Percentiles rank a stretch among this genome's conserved stretches.
Evolutionary conservation across 1,140 invertebrate genomes (phyloP).

Genomic region (Nylanderia fulva): DNA sequence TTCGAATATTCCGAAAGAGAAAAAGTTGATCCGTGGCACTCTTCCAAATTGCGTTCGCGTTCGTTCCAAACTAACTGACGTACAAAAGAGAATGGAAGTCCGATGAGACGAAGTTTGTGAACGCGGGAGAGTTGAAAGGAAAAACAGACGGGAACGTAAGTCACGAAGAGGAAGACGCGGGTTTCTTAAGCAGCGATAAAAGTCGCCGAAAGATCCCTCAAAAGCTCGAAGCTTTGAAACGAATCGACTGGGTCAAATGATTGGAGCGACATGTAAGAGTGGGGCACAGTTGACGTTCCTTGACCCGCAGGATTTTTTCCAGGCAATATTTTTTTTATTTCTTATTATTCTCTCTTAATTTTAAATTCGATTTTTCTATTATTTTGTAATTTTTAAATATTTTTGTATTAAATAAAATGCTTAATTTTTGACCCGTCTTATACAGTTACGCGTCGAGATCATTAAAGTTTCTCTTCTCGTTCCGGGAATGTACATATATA

Average conservation of each 20-base stretch:
- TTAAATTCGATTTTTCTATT: too few relatives aligned
- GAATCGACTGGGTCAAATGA: slow-evolving; percentile 25
- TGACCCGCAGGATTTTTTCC: too few relatives aligned
- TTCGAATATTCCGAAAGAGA: background rate
- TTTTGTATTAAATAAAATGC: too few relatives aligned
- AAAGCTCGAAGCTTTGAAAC: background rate
- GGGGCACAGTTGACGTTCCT: background rate
- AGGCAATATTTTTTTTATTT: too few relatives aligned
- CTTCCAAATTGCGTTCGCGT: slow-evolving; percentile 15
- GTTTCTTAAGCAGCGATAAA: slow-evolving; percentile 21
- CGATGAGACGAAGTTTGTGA: background rate
- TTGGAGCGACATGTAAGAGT: background rate
- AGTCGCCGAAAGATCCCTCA: background rate
- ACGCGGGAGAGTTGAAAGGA: slow-evolving; percentile 5
- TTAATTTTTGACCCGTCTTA: too few relatives aligned
- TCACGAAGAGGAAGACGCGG: slow-evolving; percentile 4
- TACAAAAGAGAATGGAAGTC: background rate
- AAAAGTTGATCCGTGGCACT: slow-evolving; percentile 9
- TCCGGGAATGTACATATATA: background rate
- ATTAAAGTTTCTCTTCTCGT: background rate
- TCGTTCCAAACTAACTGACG: slow-evolving; percentile 27
- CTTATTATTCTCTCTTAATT: too few relatives aligned
- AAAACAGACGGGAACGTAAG: background rate
- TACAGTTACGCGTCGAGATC: background rate
- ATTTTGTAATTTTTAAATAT: too few relatives aligned